These are phyloP conservation scores for Oreochromis aureus DNA, from an alignment of 2,113 vertebrate genomes.

Conservation along the genomic window DNA sequence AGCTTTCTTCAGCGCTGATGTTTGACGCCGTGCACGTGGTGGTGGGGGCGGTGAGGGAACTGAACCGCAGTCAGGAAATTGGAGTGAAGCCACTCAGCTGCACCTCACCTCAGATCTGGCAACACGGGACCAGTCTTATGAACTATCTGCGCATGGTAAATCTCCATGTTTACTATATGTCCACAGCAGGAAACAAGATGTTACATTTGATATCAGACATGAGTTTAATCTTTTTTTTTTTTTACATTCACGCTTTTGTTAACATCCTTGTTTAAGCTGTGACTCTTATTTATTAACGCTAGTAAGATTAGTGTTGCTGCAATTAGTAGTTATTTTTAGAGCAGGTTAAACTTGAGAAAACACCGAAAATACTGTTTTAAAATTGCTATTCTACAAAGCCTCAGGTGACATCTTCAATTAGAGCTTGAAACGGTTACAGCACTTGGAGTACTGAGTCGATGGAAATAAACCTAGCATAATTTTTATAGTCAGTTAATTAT, in stretches of 20 bases:
- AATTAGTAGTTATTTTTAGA: neutral
- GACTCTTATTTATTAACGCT: neutral
- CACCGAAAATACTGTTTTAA: neutral
- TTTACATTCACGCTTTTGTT: neutral
- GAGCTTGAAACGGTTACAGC: neutral
- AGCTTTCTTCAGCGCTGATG: conserved; percentile 90
- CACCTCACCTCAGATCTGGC: conserved; percentile 88
- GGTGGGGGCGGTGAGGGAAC: conserved; percentile 85
- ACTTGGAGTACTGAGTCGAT: neutral
- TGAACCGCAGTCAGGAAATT: conserved; percentile 94
- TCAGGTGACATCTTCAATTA: neutral
- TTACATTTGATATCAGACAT: neutral
- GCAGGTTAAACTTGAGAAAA: neutral
- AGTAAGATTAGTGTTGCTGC: neutral
- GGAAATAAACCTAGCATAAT: neutral
- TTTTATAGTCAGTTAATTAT: neutral
- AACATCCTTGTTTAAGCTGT: neutral
- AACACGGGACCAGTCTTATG: conserved; percentile 85
- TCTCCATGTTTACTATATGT: neutral
- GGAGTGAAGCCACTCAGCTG: conserved; percentile 89
- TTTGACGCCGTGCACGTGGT: conserved; percentile 93
- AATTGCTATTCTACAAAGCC: neutral
- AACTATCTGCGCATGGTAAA: conserved; percentile 64
- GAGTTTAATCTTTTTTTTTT: neutral
- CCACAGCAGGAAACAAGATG: neutral